Evolutionary conservation across 1,140 invertebrate species (phyloP).

Genomic region (Drosophila lini): DNA sequence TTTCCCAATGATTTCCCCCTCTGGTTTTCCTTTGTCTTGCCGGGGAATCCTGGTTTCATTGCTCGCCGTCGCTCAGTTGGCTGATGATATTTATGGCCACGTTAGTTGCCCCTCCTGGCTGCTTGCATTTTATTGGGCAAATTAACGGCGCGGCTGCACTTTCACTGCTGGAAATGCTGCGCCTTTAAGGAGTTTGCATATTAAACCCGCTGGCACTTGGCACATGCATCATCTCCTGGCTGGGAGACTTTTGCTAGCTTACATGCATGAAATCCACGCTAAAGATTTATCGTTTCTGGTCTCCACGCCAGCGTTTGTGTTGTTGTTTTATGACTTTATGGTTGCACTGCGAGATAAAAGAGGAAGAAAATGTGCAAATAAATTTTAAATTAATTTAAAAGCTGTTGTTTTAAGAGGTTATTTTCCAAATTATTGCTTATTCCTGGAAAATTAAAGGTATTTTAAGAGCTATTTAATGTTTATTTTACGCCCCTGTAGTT

Average conservation of each 20-base stretch:
- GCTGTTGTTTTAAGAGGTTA: no score
- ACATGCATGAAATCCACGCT: conserved; percentile 67
- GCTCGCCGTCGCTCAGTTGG: conserved; percentile 25
- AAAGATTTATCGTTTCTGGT: conserved; percentile 68
- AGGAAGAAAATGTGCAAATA: accelerated
- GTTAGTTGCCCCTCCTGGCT: conserved; percentile 33
- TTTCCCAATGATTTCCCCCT: conserved; percentile 19
- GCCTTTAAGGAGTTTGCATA: conserved; percentile 50
- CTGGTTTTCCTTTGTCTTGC: conserved; percentile 37
- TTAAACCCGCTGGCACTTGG: conserved; percentile 45
- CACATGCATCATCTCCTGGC: conserved; percentile 55
- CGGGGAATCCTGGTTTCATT: conserved; percentile 26
- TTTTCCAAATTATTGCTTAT: neutral
- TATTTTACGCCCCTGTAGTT: neutral
- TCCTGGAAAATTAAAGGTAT: accelerated
- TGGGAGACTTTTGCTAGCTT: conserved; percentile 56
- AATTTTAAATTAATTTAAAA: neutral
- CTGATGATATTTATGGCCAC: conserved; percentile 74
- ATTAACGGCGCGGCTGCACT: conserved; percentile 54
- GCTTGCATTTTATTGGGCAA: conserved; percentile 47
- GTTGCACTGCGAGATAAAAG: conserved; percentile 7
- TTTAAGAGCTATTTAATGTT: neutral
- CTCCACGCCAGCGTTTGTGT: conserved; percentile 3
- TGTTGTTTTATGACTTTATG: conserved; percentile 33
- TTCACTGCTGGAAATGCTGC: conserved; percentile 33